Base-by-base conservation (phyloP, 2,113 vertebrate genomes). In the Silurus meridionalis region DNA sequence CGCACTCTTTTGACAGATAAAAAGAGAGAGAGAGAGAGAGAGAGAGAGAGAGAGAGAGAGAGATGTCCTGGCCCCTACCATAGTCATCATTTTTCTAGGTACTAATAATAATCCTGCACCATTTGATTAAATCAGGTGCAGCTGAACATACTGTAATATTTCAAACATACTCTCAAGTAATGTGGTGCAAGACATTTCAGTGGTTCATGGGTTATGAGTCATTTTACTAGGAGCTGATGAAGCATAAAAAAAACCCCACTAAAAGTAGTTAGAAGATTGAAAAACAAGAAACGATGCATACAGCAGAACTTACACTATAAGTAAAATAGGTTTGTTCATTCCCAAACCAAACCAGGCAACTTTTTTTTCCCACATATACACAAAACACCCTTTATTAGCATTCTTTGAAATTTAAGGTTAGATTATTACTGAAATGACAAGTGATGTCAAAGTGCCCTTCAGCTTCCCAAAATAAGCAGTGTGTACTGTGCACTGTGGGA, bases 401-500 rank as follows among this genome's bases (percentile, higher is more conserved):
- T 37, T 23, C 53, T 71, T 58, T 81, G 37, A 37, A 71, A 63
- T 82, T 37, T n/a, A 9, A 53, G 60, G 64, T 80, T 11, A 17
- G 50, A 80, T 53, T 46, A 53, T 37, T 80, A 23, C 61, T 85
- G 87, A 52, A 85, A 23, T 75, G 28, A 77, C 57, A 10, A 85
- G 58, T 67, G 78, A 88, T 82, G 61, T 50, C 50, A 66, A 86
- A 81, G 48, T 52, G 46, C 55, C 64, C 80, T 71, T 46, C 8
- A 8, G 15, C 21, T 87, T 85, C 83, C 64, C 88, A 87, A 85
- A 83, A 72, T 53, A 48, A 85, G 23, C 37, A 1, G 28, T 15
- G 50, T 19, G 58, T 25, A 37, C 57, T 46, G 53, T 72, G 75
- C 66, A 28, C 57, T 87, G 86, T 87, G 86, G 86, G 83, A 89